Base-by-base conservation (phyloP, 2,888 invertebrate species). In the Acleris laterana region DNA sequence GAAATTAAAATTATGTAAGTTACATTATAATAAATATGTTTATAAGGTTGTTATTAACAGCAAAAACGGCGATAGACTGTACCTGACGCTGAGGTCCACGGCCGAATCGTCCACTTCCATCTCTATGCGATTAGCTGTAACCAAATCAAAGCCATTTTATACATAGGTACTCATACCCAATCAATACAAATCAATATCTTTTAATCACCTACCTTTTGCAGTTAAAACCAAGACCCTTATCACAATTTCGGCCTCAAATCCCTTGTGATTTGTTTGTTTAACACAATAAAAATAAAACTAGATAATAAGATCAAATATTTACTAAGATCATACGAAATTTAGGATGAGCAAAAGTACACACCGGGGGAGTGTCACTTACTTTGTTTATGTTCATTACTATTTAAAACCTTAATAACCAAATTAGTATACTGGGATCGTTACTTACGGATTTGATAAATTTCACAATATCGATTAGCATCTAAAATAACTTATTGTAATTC, bases 51-150 rank as follows among this genome's bases (percentile, higher is more conserved):
- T 63, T 57, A 38, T 62, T 58, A 19, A 9, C 1, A 13, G 22
- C 17, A 48, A 46, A n/a, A 17, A 32, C 9, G 62, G 60, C 65
- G 68, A 32, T 65, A 19, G 70, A 59, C 28, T 70, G 94, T 93
- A 96, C 96, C 96, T 95, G 83, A 97, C 95, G 90, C 97, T 97
- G 79, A 98, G 94, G 94, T 98, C 97, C 79, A 98, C 97, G 74
- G 97, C 97, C 82, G 95, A 95, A 87, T 97, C 97, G 93, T 97
- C 97, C 85, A 97, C 95, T 90, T 97, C 97, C 97, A 97, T 97
- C 93, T 95, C 95, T 70, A 70, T 65, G 76, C 77, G 79, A 75
- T 71, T 58, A 49, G 71, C 84, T 83, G 82, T 68, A 86, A 79
- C 72, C 75, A 79, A 85, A 78, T 71, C 76, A 78, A 62, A 66